Base-by-base conservation (phyloP, 2,888 invertebrate species). In the Sialis fuliginosa region DNA sequence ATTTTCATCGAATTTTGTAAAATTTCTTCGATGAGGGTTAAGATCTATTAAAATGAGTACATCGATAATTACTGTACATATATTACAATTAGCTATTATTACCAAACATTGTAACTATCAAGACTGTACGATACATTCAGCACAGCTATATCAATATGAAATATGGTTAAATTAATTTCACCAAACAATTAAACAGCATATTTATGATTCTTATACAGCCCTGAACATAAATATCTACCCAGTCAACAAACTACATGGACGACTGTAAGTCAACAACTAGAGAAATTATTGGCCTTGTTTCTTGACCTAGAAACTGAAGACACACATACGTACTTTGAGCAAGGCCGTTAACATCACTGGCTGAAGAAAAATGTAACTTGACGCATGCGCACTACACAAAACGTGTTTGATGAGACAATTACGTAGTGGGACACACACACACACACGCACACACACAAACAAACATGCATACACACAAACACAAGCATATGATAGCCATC, bases 281-380 rank as follows among this genome's bases (percentile, higher is more conserved):
- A 66, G 65, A 65, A 65, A 65, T 66, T 65, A 60, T 60, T 64
- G 65, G 60, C 66, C 66, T 67, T 67, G 66, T 66, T 67, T 63
- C 62, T 62, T 67, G 65, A 65, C 66, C 66, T 63, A 66, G 64
- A 66, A 66, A 65, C 22, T 37, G 40, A 33, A 47, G 42, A 39
- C 42, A 47, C 33, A 47, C 13, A 42, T 42, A 42, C 33, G 37
- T 37, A 47, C 47, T 35, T 22, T 22, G 37, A 42, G 47, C 47
- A 47, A 47, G 47, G 47, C 47, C 47, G 47, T 47, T 47, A 47
- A 42, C 47, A 47, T 42, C 10, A 42, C 42, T 30, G 32, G 22
- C 22, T 30, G 31, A 44, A 34, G 34, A 44, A n/a, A 44, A 44
- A 44, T 44, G 34, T 44, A 44, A 6, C 35, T 31, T 12, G 37